phyloP scores from a whole-genome alignment of 2,888 invertebrate genomes.

The Philopedon plagiatum region DNA sequence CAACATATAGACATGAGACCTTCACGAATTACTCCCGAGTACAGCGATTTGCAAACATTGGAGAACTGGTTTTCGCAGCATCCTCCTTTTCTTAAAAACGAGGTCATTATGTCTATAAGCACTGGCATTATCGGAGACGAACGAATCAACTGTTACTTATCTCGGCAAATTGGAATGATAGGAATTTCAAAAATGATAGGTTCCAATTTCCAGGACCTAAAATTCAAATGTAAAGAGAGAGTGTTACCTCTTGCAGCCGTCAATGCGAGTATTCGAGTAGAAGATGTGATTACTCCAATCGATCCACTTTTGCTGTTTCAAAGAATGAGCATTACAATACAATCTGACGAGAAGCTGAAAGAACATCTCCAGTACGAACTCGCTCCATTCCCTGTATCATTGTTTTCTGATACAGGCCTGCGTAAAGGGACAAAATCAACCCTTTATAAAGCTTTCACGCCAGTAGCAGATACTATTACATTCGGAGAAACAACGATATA shows the following conservation, averaged over 20 bases:
- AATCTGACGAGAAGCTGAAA: too few relatives aligned
- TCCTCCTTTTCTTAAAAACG: conserved; percentile 20
- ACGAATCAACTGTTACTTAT: conserved; percentile 31
- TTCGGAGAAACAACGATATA: background rate
- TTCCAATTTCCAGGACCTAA: conserved; percentile 12
- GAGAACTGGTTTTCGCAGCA: conserved; percentile 1
- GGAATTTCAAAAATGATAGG: conserved; percentile 19
- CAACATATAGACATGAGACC: conserved; percentile 23
- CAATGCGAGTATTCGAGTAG: conserved; percentile 1
- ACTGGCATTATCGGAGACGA: background rate
- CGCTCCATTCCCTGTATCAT: too few relatives aligned
- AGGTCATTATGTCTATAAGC: conserved; percentile 18
- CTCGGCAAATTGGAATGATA: conserved; percentile 22
- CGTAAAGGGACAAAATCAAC: too few relatives aligned
- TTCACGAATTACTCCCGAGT: conserved; percentile 8
- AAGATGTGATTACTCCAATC: conserved; percentile 1
- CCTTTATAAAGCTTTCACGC: too few relatives aligned
- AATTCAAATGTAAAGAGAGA: conserved; percentile 23
- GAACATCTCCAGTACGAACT: background rate
- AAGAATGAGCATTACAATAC: too few relatives aligned
- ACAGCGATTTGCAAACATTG: conserved; percentile 2
- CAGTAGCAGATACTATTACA: too few relatives aligned
- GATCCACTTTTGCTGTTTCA: too few relatives aligned
- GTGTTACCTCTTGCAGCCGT: background rate
- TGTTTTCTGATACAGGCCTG: too few relatives aligned